Conservation (phyloP, 2,797 vertebrate species). For the Aselliscus stoliczkanus region DNA sequence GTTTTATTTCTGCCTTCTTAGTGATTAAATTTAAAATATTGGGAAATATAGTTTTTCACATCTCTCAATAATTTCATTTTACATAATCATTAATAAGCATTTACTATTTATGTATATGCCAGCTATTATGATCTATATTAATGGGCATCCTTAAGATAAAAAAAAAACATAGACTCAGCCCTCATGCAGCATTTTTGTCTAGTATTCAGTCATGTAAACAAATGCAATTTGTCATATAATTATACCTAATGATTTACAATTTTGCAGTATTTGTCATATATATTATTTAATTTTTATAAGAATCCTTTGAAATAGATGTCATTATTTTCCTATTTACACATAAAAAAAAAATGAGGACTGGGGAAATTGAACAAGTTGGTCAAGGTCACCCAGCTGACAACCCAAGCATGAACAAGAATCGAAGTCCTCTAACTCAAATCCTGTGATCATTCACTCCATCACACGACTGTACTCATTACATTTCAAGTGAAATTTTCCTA, state of each 20-base stretch:
- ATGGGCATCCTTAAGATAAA: not conserved
- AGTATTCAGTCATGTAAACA: not conserved
- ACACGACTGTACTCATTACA: not conserved
- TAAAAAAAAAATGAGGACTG: not conserved
- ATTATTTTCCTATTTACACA: not conserved
- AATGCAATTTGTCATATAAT: not conserved
- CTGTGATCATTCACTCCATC: not conserved
- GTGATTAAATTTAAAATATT: not conserved
- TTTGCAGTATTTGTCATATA: not conserved
- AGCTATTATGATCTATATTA: not conserved
- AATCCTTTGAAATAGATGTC: not conserved
- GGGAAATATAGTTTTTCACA: not conserved
- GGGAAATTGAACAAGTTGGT: not conserved
- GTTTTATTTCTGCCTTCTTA: not conserved
- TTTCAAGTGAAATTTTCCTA: not conserved
- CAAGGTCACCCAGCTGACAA: not conserved
- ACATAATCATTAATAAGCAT: not conserved
- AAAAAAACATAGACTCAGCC: not conserved
- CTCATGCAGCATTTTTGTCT: not conserved
- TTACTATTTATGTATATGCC: not conserved
- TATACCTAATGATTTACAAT: not conserved
- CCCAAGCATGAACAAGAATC: not conserved
- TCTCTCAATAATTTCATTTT: not conserved
- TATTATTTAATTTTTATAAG: not conserved
- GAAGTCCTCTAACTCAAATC: not conserved